These are phyloP conservation scores for Achatina immaculata DNA, from an alignment of 1,140 invertebrate species.

Conservation along the genomic window DNA sequence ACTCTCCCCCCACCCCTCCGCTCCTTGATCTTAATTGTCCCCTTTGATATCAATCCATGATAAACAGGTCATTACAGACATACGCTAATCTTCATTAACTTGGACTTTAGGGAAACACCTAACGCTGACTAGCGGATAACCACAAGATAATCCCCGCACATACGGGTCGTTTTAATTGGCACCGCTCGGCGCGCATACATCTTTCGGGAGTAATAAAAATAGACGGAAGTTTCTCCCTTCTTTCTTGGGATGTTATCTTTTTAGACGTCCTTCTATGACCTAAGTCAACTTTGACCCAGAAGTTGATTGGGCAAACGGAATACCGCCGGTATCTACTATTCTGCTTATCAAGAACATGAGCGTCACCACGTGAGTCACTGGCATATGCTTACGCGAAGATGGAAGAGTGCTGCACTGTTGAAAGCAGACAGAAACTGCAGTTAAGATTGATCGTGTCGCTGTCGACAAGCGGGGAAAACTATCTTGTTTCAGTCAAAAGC, in stretches of 20 bases:
- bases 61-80: not conserved
- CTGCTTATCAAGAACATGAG: too few species aligned
- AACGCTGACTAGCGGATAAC: constrained; percentile 3
- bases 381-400: too few species aligned
- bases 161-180: not conserved
- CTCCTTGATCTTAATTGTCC: not conserved
- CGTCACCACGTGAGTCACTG: too few species aligned
- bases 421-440: too few species aligned
- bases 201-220: not conserved
- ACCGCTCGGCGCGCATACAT: not conserved
- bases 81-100: constrained; percentile 19
- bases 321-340: too few species aligned
- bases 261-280: not conserved
- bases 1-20: too few species aligned
- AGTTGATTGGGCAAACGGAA: too few species aligned
- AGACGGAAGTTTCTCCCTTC: not conserved
- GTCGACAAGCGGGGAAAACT: too few species aligned
- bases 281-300: not conserved
- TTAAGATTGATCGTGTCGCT: too few species aligned
- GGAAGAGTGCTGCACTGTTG: too few species aligned
- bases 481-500: too few species aligned
- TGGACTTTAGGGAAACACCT: not conserved
- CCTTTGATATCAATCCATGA: not conserved
- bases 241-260: constrained; percentile 10
- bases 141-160: not conserved